Evolutionary conservation across 2,797 vertebrate species (phyloP), one percentile per base, ranked within the genome.

Genomic region (Siniperca undulata): DNA sequence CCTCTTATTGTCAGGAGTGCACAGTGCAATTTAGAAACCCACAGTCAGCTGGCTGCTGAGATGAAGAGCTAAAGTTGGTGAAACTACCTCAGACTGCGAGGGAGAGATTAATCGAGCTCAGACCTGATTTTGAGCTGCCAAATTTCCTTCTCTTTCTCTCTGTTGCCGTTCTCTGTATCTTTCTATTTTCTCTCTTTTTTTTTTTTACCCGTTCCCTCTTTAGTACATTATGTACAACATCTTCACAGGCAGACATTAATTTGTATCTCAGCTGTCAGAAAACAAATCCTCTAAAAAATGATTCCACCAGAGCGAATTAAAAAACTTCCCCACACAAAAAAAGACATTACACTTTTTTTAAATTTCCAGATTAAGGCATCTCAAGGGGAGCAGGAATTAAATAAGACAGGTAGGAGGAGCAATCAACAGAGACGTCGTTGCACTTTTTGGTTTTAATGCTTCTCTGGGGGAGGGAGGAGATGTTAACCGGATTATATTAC

Each of bases 241-340:
- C 20, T 68, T 76, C 48, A 59, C 11, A 58, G 64, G 24, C 65
- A 48, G 60, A 44, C 7, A 24, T 52, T 30, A 62, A 79, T 74
- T 74, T 4, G 5, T 44, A 50, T 76, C 59, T 66, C 9, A 42
- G 67, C 53, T 34, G 69, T 58, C 62, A 69, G 56, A 72, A 70
- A 79, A 22, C 7, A 38, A 78, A 84, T 64, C 62, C 34, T 61
- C 34, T 19, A 10, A 69, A 70, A 84, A 48, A 74, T 38, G 17
- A 74, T 30, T 44, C 42, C 17, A 22, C 14, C 30, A 30, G 52
- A 52, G 38, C 22, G 27, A 66, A 52, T 80, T 4, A n/a, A 56
- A 78, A 56, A 46, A 55, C 36, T 3, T 48, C 7, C 20, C 17
- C 38, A 20, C n/a, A 60, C 7, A 60, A 27, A 46, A 6, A 52